Conservation (phyloP, 2,888 invertebrate species). For the Altica lythri region DNA sequence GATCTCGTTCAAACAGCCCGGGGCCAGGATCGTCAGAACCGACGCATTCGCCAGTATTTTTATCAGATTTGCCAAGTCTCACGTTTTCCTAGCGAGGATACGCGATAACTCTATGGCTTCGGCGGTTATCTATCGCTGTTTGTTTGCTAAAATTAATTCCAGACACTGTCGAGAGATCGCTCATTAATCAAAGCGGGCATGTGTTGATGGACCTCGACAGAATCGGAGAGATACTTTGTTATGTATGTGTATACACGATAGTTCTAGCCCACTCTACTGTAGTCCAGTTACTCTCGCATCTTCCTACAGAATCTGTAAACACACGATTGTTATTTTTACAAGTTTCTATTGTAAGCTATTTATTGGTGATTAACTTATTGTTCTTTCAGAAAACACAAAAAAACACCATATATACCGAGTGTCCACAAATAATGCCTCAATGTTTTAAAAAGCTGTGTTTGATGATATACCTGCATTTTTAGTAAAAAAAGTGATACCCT, state of each 20-base stretch:
- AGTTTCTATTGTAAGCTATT: no score
- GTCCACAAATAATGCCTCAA: no score
- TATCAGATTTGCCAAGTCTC: conserved; percentile 58
- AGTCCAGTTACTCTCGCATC: neutral
- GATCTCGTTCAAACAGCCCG: conserved; percentile 52
- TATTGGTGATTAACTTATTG: no score
- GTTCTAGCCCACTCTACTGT: no score
- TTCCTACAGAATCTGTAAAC: conserved; percentile 13
- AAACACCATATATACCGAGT: no score
- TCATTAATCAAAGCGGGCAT: conserved; percentile 52
- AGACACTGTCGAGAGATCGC: conserved; percentile 52
- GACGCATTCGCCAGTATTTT: conserved; percentile 50
- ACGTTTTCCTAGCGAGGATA: conserved; percentile 53
- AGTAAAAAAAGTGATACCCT: no score
- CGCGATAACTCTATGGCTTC: conserved; percentile 50
- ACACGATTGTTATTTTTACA: conserved; percentile 13
- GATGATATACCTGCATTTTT: no score
- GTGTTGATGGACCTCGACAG: conserved; percentile 40
- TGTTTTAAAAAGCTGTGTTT: no score
- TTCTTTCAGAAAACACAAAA: no score
- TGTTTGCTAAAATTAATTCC: conserved; percentile 57
- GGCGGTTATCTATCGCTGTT: conserved; percentile 53
- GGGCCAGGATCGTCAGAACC: conserved; percentile 38
- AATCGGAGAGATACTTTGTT: conserved; percentile 31
- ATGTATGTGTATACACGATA: no score